These are phyloP conservation scores for Xyrauchen texanus DNA, from an alignment of 2,113 vertebrate genomes.

Conservation along the genomic window DNA sequence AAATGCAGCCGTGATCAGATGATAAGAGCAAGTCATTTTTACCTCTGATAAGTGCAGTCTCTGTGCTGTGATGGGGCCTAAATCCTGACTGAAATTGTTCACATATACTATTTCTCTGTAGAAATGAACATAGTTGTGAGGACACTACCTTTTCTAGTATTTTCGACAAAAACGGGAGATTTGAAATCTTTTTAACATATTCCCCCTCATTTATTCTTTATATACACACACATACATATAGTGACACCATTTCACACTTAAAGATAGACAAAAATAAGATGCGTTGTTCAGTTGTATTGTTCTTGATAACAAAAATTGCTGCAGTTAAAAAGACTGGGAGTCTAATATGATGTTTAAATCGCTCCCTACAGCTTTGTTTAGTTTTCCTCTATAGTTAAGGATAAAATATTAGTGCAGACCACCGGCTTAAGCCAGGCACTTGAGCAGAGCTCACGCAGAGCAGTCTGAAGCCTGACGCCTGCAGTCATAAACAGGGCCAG, in stretches of 20 bases:
- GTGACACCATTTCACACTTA: neutral
- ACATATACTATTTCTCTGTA: no score
- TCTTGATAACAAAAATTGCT: neutral
- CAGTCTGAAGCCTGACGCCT: no score
- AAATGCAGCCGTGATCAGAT: no score
- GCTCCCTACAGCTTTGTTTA: neutral
- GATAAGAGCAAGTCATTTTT: no score
- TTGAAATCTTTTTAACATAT: no score
- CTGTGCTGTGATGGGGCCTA: no score
- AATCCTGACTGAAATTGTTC: no score
- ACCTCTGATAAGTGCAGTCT: no score
- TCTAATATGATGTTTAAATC: neutral
- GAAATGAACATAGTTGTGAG: no score
- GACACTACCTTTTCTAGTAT: no score
- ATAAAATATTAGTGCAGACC: neutral
- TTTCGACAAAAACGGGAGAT: no score
- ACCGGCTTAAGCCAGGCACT: neutral
- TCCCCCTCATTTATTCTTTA: neutral
- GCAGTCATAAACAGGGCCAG: neutral
- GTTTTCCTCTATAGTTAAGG: neutral
- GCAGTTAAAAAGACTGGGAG: neutral
- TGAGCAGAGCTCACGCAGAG: constrained; percentile 8
- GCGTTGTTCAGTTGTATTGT: neutral
- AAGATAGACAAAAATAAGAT: neutral
- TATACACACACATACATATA: neutral